Evolutionary conservation across 2,888 invertebrate genomes (phyloP), one percentile per base, ranked within the genome.

Genomic region (Lacanobia oleracea): DNA sequence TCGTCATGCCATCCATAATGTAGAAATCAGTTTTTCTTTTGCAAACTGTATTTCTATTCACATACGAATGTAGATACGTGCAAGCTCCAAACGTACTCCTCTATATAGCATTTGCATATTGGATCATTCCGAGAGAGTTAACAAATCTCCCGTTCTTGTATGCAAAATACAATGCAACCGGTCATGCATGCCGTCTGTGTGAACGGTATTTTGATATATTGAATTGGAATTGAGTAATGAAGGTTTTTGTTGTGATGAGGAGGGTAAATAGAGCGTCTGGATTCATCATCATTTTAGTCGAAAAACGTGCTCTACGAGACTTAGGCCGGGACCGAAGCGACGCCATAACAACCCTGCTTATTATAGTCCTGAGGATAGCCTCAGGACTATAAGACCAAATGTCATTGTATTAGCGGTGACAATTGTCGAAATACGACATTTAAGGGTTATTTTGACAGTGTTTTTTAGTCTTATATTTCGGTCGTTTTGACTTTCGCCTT

Each of bases 81-180:
- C 53, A 78, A 60, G 57, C 72, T 69, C 50, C 69, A 64, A 81
- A 64, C 64, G 70, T 79, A 72, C 43, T 43, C 43, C 14, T 14
- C 14, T 79, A 79, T 81, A 74, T 86, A 86, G 84, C 54, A 81
- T 82, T 85, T 89, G 86, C 90, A 90, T 89, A 90, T 91, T 88
- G 88, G 86, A 90, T 91, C 87, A 90, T 91, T 90, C 86, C 88
- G 81, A 81, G 82, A 85, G 88, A 87, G 88, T 89, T 88, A 86
- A 87, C 89, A 90, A 89, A 90, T 88, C 86, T 87, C 81, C 67
- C 65, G 81, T 75, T 85, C 84, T 82, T 83, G 77, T 81, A 83
- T 86, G 80, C 82, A 82, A 75, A 84, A 80, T 81, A 83, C 77
- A 81, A 79, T 76, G 75, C 83, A 75, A 62, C 70, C 64, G 60